phyloP scores from a whole-genome alignment of 2,888 invertebrate genomes.

The Coenonympha glycerion region DNA sequence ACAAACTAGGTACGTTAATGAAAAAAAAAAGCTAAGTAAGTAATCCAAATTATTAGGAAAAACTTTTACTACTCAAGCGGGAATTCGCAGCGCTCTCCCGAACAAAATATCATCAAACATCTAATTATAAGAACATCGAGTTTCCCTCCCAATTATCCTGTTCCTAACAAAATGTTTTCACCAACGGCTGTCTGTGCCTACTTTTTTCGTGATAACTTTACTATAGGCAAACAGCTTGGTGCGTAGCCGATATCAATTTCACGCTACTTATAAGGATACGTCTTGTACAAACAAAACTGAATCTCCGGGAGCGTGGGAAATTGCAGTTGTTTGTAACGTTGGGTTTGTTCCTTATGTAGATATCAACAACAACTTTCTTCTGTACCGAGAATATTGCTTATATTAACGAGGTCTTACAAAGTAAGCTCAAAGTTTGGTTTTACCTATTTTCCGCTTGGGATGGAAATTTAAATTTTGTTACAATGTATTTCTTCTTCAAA shows the following conservation, averaged over 20 bases:
- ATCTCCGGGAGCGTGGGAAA: conserved; percentile 32
- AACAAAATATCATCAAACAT: neutral
- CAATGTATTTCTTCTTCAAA: no score
- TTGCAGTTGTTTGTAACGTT: conserved; percentile 27
- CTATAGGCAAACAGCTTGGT: conserved; percentile 47
- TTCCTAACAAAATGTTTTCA: conserved; percentile 8
- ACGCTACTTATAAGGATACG: conserved; percentile 53
- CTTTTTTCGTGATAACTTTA: conserved; percentile 11
- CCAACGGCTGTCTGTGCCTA: conserved; percentile 32
- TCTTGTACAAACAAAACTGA: conserved; percentile 44
- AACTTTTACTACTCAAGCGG: neutral
- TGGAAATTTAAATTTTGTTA: no score
- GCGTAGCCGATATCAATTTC: conserved; percentile 61
- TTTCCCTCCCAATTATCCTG: conserved; percentile 16
- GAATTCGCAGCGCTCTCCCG: neutral
- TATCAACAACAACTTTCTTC: conserved; percentile 4
- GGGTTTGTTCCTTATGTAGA: conserved; percentile 12
- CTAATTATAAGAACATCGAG: neutral
- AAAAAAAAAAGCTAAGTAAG: neutral
- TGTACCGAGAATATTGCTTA: conserved; percentile 4
- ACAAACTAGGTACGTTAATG: no score
- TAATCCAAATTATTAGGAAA: neutral
- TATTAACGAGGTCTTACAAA: neutral
- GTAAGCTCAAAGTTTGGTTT: neutral
- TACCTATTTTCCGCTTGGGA: neutral